Evolutionary conservation across 2,113 vertebrate species (phyloP), one percentile per base, ranked within the genome.

Genomic region (Myotis brandtii): DNA sequence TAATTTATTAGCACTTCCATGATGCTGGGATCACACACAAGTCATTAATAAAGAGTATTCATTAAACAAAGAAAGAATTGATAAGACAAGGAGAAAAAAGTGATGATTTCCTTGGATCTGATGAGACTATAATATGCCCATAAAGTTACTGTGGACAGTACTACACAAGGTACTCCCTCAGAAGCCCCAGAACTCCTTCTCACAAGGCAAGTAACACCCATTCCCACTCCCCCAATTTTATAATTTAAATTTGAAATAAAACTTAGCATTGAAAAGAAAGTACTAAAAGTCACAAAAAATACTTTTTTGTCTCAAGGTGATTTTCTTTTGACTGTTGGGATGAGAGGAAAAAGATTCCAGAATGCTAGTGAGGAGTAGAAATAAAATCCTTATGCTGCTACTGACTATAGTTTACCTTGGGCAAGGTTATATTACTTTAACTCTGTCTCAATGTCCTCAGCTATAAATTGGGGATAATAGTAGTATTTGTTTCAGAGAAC

Each of bases 161-260:
- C 10, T 27, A 7, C 25, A 85, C 7, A 84, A 64, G 27, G 25
- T 37, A 37, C 80, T 75, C 32, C 75, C 52, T 88, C n/a, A 59
- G 37, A 89, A 83, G 85, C 81, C 88, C 70, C 21, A 85, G 13
- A 30, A 20, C 37, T 69, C n/a, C 18, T 73, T 48, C 14, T 54
- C 77, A 85, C 50, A 87, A 94, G 11, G 48, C 32, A 94, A 88
- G 13, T 54, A 66, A 66, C 16, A 86, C 6, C n/a, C n/a, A 91
- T 21, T 46, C 20, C 66, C 4, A 13, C 8, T 50, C 16, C 12
- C 13, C 16, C 3, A 90, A 93, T 82, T 93, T 89, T 62, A 30
- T 64, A 46, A 80, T 37, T 91, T 88, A 96, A 93, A 93, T 64
- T 70, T 91, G 21, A 95, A 82, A 96, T 48, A 85, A 85, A 94